phyloP scores from a whole-genome alignment of 2,113 vertebrate genomes.

The Prolemur simus region DNA sequence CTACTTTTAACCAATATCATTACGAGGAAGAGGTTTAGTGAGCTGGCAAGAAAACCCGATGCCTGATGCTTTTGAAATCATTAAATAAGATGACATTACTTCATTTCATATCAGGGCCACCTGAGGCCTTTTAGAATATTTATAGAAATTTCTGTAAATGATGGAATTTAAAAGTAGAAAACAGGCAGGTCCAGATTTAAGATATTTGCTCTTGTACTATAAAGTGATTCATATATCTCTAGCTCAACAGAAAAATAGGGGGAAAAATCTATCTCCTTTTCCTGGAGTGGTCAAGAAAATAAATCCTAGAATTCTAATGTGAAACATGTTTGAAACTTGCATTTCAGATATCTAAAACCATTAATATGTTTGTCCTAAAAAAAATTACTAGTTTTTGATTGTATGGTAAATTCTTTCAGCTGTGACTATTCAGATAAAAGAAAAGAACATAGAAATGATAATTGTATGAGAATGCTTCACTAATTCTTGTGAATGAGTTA shows the following conservation, averaged over 20 bases:
- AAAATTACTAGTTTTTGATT: constrained; percentile 30
- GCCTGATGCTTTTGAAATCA: constrained; percentile 31
- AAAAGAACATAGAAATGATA: constrained; percentile 14
- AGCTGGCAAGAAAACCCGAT: constrained; percentile 50
- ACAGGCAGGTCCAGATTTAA: background rate
- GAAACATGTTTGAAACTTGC: constrained; percentile 27
- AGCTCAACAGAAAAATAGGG: background rate
- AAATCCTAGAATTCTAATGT: constrained; percentile 41
- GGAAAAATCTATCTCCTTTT: background rate
- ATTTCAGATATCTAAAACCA: background rate
- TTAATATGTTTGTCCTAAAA: constrained; percentile 50
- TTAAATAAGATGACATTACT: constrained; percentile 32
- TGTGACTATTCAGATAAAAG: background rate
- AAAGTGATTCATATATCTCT: background rate
- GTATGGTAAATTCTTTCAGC: background rate
- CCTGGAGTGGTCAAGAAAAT: background rate
- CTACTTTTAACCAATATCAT: constrained; percentile 41
- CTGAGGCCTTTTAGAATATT: background rate
- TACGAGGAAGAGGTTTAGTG: background rate
- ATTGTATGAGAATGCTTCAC: background rate
- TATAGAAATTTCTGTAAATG: background rate
- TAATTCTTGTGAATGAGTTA: constrained; percentile 50
- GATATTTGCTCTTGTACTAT: background rate
- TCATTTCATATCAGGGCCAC: background rate
- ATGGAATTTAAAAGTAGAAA: constrained; percentile 36